A percentile compares a stretch with the other conserved stretches of the same genome.
Conservation (phyloP, 2,888 invertebrate species). For the Autographa gamma region DNA sequence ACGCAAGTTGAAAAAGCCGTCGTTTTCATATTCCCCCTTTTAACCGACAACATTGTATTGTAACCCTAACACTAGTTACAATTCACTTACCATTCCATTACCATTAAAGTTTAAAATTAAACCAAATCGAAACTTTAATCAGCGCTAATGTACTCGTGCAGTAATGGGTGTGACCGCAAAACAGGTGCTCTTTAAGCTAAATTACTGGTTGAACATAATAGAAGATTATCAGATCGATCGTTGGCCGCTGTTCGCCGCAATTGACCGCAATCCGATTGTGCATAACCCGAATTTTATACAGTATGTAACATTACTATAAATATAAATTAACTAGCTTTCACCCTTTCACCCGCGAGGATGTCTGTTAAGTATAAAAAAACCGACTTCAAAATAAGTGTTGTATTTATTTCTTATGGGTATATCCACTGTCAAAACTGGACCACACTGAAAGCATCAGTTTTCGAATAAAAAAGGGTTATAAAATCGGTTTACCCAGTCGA, state of each 20-base stretch:
- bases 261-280: slow-evolving; percentile 23
- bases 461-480: too few species aligned
- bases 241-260: slow-evolving; percentile 5
- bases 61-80: not conserved
- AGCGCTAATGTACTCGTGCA: slow-evolving; percentile 16
- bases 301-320: not conserved
- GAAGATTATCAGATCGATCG: slow-evolving; percentile 41
- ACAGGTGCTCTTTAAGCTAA: slow-evolving; percentile 44
- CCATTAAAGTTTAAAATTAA: slow-evolving; percentile 9
- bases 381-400: too few species aligned
- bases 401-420: too few species aligned
- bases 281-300: slow-evolving; percentile 5
- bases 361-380: not conserved
- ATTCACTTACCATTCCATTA: not conserved
- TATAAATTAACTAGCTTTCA: not conserved
- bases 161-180: slow-evolving; percentile 39
- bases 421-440: too few species aligned
- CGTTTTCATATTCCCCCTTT: not conserved
- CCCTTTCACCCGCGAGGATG: not conserved
- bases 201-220: slow-evolving; percentile 40
- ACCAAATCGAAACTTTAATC: slow-evolving; percentile 34
- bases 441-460: too few species aligned
- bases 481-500: too few species aligned
- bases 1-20: too few species aligned
- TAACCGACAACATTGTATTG: not conserved